These are phyloP conservation scores for Calyptommatus sinebrachiatus DNA, from an alignment of 2,113 vertebrate genomes.

Conservation along the genomic window DNA sequence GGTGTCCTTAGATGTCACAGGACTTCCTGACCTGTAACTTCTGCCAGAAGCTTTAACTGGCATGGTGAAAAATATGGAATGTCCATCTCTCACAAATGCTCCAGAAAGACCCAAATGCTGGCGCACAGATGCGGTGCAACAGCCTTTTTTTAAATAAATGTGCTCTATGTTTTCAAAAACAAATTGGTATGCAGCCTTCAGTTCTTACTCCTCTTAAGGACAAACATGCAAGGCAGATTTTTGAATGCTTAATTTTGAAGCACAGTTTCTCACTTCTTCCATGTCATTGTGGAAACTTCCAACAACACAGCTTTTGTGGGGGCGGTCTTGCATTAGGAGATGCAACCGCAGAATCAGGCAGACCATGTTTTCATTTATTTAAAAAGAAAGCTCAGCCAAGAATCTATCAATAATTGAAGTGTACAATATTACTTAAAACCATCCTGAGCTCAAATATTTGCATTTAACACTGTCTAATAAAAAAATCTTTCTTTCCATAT, in stretches of 20 bases:
- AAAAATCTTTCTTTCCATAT: conserved; percentile 33
- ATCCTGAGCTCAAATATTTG: conserved; percentile 48
- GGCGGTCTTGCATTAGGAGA: conserved; percentile 56
- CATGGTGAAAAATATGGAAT: too few relatives aligned
- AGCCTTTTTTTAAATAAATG: background rate
- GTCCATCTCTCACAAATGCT: too few relatives aligned
- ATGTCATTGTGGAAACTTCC: conserved; percentile 55
- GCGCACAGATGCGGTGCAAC: too few relatives aligned
- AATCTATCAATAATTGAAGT: conserved; percentile 51
- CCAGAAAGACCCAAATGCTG: too few relatives aligned
- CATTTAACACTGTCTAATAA: conserved; percentile 58
- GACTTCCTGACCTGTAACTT: too few relatives aligned
- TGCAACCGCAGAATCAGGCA: conserved; percentile 50
- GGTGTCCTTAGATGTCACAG: too few relatives aligned
- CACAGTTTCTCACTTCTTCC: conserved; percentile 58
- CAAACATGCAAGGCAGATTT: conserved; percentile 61
- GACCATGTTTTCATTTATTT: conserved; percentile 62
- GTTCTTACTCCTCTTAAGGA: conserved; percentile 13
- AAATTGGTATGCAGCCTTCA: conserved; percentile 28
- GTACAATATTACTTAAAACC: conserved; percentile 55
- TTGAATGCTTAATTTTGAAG: conserved; percentile 62
- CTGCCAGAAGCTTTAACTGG: too few relatives aligned
- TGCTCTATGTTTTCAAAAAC: conserved; percentile 31
- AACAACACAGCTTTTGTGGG: conserved; percentile 61
- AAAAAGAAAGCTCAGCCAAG: conserved; percentile 62